Evolutionary conservation across 1,140 invertebrate species (phyloP).

Genomic region (Rhizoglyphus robini): DNA sequence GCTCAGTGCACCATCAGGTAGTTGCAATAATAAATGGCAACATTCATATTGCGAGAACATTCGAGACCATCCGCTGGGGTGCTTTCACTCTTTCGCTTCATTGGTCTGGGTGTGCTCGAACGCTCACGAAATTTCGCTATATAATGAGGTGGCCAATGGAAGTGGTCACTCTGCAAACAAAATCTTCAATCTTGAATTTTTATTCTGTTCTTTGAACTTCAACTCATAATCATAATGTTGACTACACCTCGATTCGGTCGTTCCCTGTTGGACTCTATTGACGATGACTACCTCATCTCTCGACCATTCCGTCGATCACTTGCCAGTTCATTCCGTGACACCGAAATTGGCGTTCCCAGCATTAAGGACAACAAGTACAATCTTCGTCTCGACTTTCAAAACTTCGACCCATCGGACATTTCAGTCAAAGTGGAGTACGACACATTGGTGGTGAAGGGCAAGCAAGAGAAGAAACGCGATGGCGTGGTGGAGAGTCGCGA

Average conservation of each 20-base stretch:
- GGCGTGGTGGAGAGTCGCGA: background rate
- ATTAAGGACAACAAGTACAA: background rate
- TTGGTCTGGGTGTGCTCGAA: no score
- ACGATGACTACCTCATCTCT: background rate
- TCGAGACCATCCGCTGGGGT: no score
- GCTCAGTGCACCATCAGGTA: no score
- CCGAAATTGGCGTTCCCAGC: background rate
- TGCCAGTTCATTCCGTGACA: background rate
- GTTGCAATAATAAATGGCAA: no score
- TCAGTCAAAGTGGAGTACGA: background rate
- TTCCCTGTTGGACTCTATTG: background rate
- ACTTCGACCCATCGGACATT: constrained; percentile 6
- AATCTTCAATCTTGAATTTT: no score
- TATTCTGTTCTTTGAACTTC: no score
- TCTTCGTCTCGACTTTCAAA: background rate
- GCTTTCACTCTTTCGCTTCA: no score
- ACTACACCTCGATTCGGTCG: background rate
- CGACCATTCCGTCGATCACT: background rate
- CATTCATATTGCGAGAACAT: no score
- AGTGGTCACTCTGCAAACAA: no score
- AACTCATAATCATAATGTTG: background rate
- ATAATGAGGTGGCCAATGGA: no score
- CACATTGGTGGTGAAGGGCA: background rate
- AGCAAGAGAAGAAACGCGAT: background rate
- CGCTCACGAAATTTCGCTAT: no score